phyloP scores from a whole-genome alignment of 2,797 vertebrate genomes.

The Phrynocephalus guinanensis region DNA sequence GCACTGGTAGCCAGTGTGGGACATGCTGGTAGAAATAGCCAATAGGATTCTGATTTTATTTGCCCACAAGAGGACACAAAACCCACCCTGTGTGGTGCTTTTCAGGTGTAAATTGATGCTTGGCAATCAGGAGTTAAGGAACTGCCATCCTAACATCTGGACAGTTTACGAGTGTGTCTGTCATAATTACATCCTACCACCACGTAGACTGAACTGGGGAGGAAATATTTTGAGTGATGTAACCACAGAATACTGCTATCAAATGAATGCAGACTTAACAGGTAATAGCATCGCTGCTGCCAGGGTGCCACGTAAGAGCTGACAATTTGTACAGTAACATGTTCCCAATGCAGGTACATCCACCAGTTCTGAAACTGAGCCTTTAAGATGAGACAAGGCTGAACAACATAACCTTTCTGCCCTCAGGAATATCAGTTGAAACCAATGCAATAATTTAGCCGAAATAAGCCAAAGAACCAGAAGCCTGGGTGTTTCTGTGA shows the following conservation, averaged over 20 bases:
- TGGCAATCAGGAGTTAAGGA: not conserved
- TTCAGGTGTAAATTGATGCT: too few species aligned
- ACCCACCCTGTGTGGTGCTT: too few species aligned
- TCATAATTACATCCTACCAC: too few species aligned
- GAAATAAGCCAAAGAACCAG: constrained; percentile 62
- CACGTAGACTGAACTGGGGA: not conserved
- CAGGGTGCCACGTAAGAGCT: not conserved
- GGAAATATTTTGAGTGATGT: not conserved
- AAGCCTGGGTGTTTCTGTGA: constrained; percentile 56
- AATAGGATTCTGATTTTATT: not conserved
- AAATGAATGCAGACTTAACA: not conserved
- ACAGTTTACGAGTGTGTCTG: not conserved
- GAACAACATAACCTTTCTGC: constrained; percentile 39
- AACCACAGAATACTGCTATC: not conserved
- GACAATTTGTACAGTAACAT: constrained; percentile 23
- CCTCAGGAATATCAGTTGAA: constrained; percentile 50
- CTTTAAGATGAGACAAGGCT: not conserved
- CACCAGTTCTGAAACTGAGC: not conserved
- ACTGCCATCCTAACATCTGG: not conserved
- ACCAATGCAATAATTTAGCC: constrained; percentile 46
- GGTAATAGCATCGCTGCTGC: constrained; percentile 13
- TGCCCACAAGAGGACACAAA: too few species aligned
- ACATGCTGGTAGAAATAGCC: not conserved
- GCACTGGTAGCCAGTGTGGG: too few species aligned
- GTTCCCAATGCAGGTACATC: not conserved